Percentiles rank a stretch among this genome's conserved stretches.
These are phyloP conservation scores for Neodiprion virginianus DNA, from an alignment of 1,140 invertebrate species.

Conservation along the genomic window DNA sequence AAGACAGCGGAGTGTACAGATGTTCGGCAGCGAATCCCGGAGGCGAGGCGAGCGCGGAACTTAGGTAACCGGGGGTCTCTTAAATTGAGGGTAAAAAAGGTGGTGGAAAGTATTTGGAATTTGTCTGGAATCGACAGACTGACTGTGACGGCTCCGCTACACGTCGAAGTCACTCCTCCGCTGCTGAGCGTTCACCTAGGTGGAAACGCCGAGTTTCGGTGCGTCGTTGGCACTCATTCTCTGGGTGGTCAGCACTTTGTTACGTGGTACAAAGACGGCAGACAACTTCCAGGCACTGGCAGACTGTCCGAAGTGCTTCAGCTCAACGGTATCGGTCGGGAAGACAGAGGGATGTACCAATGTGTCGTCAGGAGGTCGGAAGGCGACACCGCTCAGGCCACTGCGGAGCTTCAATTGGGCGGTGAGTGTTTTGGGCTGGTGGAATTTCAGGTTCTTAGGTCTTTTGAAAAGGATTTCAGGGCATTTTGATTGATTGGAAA, in stretches of 20 bases:
- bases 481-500: background rate
- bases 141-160: conserved; percentile 71
- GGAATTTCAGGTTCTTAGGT: background rate
- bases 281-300: conserved; percentile 71
- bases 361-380: conserved; percentile 79
- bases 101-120: background rate
- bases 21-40: conserved; percentile 74
- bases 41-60: conserved; percentile 73
- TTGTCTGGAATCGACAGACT: conserved; percentile 53
- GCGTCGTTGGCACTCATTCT: conserved; percentile 62
- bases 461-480: too few relatives aligned
- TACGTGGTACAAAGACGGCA: conserved; percentile 80
- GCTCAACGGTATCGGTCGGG: conserved; percentile 73
- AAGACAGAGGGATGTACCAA: conserved; percentile 87
- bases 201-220: conserved; percentile 78
- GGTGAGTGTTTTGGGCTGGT: conserved; percentile 63
- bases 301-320: conserved; percentile 70
- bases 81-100: background rate
- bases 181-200: conserved; percentile 80
- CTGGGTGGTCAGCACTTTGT: conserved; percentile 64
- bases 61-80: conserved; percentile 52
- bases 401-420: conserved; percentile 80
- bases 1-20: conserved; percentile 75
- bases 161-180: conserved; percentile 73
- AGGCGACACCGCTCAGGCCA: conserved; percentile 80